phyloP scores from a whole-genome alignment of 2,888 invertebrate genomes.

The Philereme vetulata region DNA sequence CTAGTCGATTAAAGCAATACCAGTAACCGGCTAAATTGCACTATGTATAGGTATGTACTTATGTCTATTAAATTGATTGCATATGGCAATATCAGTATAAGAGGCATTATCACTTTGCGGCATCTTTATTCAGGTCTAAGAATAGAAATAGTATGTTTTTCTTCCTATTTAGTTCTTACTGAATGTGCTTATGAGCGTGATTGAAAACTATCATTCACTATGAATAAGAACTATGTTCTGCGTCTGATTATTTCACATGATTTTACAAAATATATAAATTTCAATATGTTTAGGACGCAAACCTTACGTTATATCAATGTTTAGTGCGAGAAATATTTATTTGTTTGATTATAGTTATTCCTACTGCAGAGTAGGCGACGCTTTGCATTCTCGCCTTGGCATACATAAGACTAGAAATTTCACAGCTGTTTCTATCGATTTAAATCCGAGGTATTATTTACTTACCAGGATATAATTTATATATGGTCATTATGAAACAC shows the following conservation, averaged over 20 bases:
- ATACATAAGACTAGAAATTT: conserved; percentile 49
- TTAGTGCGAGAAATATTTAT: conserved; percentile 14
- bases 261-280: too few relatives aligned
- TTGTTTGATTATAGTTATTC: conserved; percentile 7
- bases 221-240: too few relatives aligned
- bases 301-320: background rate
- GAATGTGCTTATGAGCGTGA: too few relatives aligned
- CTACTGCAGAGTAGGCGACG: conserved; percentile 40
- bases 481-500: too few relatives aligned
- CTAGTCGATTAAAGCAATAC: conserved; percentile 5
- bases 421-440: conserved; percentile 47
- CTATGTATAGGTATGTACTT: background rate
- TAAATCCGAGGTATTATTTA: conserved; percentile 15
- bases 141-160: background rate
- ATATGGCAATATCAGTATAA: conserved; percentile 11
- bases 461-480: too few relatives aligned
- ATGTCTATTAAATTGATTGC: conserved; percentile 10
- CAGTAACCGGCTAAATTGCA: background rate
- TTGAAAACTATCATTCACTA: too few relatives aligned
- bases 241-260: too few relatives aligned
- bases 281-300: too few relatives aligned
- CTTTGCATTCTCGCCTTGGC: conserved; percentile 51
- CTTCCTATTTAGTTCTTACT: too few relatives aligned
- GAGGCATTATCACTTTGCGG: background rate
- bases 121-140: background rate